phyloP scores from a whole-genome alignment of 1,140 invertebrate genomes.

The Sitobion miscanthi region DNA sequence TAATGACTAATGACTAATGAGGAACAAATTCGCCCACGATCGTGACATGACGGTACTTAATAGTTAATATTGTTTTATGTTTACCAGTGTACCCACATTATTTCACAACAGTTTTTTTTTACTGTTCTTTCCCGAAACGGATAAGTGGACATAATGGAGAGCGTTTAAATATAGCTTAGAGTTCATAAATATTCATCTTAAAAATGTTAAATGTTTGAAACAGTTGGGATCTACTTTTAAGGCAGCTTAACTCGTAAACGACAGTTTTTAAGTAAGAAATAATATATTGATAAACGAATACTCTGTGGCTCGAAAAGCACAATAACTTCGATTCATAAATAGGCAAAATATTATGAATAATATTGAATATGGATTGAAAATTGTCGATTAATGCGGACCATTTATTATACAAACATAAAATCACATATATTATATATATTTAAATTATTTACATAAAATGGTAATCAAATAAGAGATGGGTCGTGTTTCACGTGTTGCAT shows the following conservation, averaged over 20 bases:
- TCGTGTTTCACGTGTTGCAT: neutral
- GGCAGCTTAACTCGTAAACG: neutral
- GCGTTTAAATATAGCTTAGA: neutral
- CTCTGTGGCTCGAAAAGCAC: neutral
- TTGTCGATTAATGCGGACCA: no score
- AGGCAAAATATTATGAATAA: no score
- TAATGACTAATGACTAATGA: neutral
- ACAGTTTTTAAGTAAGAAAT: neutral
- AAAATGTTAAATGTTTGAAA: neutral
- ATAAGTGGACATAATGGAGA: neutral
- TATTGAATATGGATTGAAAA: no score
- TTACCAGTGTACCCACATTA: neutral
- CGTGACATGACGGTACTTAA: neutral
- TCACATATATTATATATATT: no score
- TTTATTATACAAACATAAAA: no score
- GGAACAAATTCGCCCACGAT: neutral
- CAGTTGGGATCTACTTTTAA: neutral
- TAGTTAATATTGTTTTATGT: neutral
- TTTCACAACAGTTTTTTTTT: neutral
- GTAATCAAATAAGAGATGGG: neutral
- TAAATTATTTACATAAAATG: no score
- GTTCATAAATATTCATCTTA: conserved; percentile 27
- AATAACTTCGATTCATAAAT: neutral
- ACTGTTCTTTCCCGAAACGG: neutral
- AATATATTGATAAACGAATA: neutral